Evolutionary conservation across 2,888 invertebrate genomes (phyloP).

Genomic region (Ypsolopha scabrella): DNA sequence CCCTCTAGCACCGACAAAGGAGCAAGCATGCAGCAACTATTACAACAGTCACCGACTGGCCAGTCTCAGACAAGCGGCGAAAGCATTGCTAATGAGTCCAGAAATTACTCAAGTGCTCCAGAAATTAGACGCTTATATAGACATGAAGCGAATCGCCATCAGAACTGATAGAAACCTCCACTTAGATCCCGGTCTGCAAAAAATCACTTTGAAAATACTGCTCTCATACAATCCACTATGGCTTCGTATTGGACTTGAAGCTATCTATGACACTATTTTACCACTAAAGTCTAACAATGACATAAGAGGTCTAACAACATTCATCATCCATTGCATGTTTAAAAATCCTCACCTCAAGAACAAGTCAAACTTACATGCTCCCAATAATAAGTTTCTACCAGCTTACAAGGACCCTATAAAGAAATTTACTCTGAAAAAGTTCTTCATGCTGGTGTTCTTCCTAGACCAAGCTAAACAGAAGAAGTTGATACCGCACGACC

Average conservation of each 20-base stretch:
- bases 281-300: conserved; percentile 83
- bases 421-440: conserved; percentile 86
- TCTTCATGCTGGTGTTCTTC: conserved; percentile 85
- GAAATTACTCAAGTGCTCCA: conserved; percentile 74
- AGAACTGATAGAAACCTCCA: conserved; percentile 84
- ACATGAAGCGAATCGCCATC: conserved; percentile 79
- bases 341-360: conserved; percentile 79
- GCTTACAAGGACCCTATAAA: conserved; percentile 79
- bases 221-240: conserved; percentile 91
- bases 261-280: conserved; percentile 83
- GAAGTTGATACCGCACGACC: conserved; percentile 88
- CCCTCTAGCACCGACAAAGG: conserved; percentile 77
- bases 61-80: conserved; percentile 75
- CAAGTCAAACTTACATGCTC: conserved; percentile 59
- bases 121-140: conserved; percentile 78
- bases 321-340: conserved; percentile 82
- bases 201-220: conserved; percentile 79
- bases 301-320: conserved; percentile 80
- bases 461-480: conserved; percentile 86
- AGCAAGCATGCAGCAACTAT: conserved; percentile 75
- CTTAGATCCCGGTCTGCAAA: conserved; percentile 85
- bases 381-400: conserved; percentile 74
- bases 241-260: conserved; percentile 90
- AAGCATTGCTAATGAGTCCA: conserved; percentile 72
- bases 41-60: conserved; percentile 76